Conservation (phyloP, 2,113 vertebrate genomes). For the Tringa solitaria region DNA sequence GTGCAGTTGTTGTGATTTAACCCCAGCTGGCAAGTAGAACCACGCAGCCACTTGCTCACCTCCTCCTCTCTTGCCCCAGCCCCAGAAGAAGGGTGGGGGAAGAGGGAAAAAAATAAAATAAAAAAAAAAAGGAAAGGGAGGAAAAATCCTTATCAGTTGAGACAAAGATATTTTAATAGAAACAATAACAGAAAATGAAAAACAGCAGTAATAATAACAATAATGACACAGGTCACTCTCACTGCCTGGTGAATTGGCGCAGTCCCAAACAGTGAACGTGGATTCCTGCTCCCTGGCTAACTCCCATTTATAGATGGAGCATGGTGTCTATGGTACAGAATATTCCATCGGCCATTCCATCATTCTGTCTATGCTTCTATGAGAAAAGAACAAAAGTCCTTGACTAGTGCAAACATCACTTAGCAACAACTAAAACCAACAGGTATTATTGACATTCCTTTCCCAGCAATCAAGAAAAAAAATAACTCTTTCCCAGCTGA, state of each 20-base stretch:
- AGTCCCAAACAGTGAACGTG: neutral
- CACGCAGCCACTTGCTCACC: neutral
- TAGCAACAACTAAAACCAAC: neutral
- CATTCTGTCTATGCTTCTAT: neutral
- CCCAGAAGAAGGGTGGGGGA: neutral
- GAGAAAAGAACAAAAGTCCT: neutral
- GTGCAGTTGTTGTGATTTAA: neutral
- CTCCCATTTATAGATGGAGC: neutral
- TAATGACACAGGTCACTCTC: neutral
- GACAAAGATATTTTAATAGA: neutral
- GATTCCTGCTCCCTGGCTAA: neutral
- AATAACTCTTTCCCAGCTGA: neutral
- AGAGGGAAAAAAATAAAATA: neutral
- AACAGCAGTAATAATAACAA: neutral
- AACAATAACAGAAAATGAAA: neutral
- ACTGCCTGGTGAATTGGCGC: neutral
- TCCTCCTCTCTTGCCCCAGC: too few relatives aligned
- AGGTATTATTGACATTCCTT: neutral
- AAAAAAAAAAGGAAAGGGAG: neutral
- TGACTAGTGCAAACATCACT: neutral
- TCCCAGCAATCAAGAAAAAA: neutral
- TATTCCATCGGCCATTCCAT: neutral
- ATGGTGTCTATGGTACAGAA: neutral
- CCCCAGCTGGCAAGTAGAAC: neutral
- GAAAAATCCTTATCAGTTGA: neutral